phyloP scores from a whole-genome alignment of 2,888 invertebrate species.

The Cybosia mesomella region DNA sequence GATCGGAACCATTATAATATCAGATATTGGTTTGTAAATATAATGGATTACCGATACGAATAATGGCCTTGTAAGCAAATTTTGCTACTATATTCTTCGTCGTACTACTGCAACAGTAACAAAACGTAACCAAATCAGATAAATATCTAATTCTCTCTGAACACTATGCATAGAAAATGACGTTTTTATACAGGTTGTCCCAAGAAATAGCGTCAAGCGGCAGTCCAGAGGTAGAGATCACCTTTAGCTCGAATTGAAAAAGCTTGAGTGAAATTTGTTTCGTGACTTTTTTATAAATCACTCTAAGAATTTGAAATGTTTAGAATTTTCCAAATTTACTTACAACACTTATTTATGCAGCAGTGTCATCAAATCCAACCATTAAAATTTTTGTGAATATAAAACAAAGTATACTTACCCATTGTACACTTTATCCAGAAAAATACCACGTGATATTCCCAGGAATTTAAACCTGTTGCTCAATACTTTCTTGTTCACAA shows the following conservation, averaged over 20 bases:
- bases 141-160: conserved; percentile 4
- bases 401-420: not conserved
- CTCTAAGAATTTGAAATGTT: not conserved
- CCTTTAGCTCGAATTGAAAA: not conserved
- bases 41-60: conserved; percentile 15
- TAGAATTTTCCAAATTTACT: not conserved
- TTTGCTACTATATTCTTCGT: not conserved
- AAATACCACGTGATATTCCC: not conserved
- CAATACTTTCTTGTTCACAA: not conserved
- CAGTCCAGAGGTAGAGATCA: not conserved
- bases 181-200: not conserved
- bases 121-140: not conserved
- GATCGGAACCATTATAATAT: conserved; percentile 15
- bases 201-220: not conserved
- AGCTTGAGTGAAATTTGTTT: not conserved
- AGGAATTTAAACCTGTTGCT: not conserved
- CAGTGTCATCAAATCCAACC: not conserved
- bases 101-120: not conserved
- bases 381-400: not conserved
- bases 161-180: conserved; percentile 2
- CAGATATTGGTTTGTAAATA: conserved; percentile 19
- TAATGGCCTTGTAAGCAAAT: conserved; percentile 7
- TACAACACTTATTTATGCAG: not conserved
- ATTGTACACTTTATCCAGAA: not conserved
- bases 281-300: not conserved